A percentile compares a stretch with the other conserved stretches of the same genome.
Evolutionary conservation across 2,888 invertebrate genomes (phyloP).

Genomic region (Tipula helvola): DNA sequence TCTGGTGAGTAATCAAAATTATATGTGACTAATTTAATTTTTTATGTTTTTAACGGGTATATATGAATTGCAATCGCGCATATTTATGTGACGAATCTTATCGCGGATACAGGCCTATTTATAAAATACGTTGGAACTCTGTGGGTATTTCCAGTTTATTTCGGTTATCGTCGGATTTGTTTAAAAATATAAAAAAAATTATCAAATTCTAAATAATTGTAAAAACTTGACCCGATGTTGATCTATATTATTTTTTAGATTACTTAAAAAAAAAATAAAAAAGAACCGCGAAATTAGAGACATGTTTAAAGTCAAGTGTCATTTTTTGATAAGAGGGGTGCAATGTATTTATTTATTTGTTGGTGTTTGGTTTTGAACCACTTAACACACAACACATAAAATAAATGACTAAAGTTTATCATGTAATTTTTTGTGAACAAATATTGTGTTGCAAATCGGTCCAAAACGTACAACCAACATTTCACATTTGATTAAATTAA

Average conservation of each 20-base stretch:
- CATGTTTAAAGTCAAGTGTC: background rate
- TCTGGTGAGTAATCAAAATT: slow-evolving; percentile 50
- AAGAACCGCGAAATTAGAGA: background rate
- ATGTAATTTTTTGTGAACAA: background rate
- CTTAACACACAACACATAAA: background rate
- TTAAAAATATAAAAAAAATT: background rate
- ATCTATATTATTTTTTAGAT: background rate
- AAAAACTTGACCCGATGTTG: background rate
- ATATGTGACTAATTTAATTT: background rate
- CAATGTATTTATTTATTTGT: background rate
- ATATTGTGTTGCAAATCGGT: too few species aligned
- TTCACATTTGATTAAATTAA: too few species aligned
- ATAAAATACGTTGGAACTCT: background rate
- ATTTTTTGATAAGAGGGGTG: background rate
- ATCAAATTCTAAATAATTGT: background rate
- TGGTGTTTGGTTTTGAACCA: background rate
- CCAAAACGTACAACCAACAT: too few species aligned
- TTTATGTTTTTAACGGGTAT: background rate
- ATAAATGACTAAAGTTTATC: background rate
- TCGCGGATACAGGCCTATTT: background rate
- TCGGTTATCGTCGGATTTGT: background rate
- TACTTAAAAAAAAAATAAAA: background rate
- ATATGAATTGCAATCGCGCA: background rate
- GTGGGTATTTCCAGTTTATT: background rate
- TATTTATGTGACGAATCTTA: background rate